Evolutionary conservation across 2,113 vertebrate genomes (phyloP), one percentile per base, ranked within the genome.

Genomic region (Hiodon alosoides): DNA sequence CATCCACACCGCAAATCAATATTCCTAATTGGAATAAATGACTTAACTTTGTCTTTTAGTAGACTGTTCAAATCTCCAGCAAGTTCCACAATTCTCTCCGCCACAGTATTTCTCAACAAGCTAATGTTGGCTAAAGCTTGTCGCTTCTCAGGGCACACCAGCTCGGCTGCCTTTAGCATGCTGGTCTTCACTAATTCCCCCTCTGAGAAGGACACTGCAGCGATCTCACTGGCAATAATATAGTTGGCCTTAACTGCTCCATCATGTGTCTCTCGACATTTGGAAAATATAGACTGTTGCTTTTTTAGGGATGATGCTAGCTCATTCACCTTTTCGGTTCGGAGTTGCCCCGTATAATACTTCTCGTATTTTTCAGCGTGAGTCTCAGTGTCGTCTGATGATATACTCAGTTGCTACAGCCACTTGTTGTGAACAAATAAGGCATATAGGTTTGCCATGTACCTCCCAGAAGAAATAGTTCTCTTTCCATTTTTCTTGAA

Each of bases 1-100:
- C 17, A 46, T 47, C 31, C n/a, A 80, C 78, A 94, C 48, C 93
- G 92, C 9, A 93, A 95, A 80, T 94, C 88, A 84, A 64, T 60
- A 66, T 17, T 47, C 9, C 66, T 57, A 72, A 59, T 50, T 50
- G 47, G 53, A 61, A 72, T 62, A 59, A 61, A 72, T 59, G 71
- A 48, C 55, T 61, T 61, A 46, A 66, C 64, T 66, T 66, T 66
- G 17, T 66, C 64, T 46, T 66, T 66, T 46, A 66, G 17, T 46
- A 46, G 64, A 66, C 8, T 2, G 17, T 66, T 65, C 17, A 72
- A 59, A 59, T 72, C 58, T 72, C 57, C 31, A 14, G 71, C 17
- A 51, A 72, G 71, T 10, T 60, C 58, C 57, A 6, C 31, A 61
- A 72, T 72, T 61, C 71, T 72, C 13, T 61, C 57, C 6, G 71